Percentiles rank a stretch among this genome's conserved stretches.
phyloP scores from a whole-genome alignment of 2,797 vertebrate genomes.

The Coccyzus lansbergi region DNA sequence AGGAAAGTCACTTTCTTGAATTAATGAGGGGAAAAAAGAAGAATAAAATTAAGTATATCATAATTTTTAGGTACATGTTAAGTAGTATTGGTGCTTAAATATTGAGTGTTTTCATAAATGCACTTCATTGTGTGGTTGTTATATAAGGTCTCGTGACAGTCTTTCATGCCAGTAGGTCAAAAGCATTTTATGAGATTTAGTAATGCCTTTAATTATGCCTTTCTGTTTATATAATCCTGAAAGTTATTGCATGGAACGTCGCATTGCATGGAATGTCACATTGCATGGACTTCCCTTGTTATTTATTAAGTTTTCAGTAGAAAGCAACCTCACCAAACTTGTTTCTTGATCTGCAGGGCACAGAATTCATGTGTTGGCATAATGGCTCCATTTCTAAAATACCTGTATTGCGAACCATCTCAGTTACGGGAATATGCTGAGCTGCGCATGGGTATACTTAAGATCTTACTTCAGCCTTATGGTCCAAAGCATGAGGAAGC shows the following conservation, averaged over 20 bases:
- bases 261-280: not conserved
- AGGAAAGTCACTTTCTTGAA: not conserved
- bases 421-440: conserved; percentile 83
- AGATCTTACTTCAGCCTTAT: conserved; percentile 79
- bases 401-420: conserved; percentile 90
- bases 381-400: conserved; percentile 90
- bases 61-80: not conserved
- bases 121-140: not conserved
- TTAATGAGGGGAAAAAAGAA: not conserved
- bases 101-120: not conserved
- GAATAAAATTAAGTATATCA: not conserved
- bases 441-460: conserved; percentile 85
- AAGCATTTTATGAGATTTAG: not conserved
- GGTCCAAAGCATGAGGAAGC: conserved; percentile 10
- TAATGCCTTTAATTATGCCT: not conserved
- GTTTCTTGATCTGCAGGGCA: conserved; percentile 74
- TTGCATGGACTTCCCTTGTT: not conserved
- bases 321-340: not conserved
- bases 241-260: not conserved
- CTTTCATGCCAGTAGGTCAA: not conserved
- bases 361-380: conserved; percentile 81
- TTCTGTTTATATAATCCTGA: not conserved
- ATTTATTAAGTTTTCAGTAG: not conserved
- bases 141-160: not conserved
- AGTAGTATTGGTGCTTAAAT: not conserved